phyloP scores from a whole-genome alignment of 2,888 invertebrate species.

The Eristalis arbustorum region DNA sequence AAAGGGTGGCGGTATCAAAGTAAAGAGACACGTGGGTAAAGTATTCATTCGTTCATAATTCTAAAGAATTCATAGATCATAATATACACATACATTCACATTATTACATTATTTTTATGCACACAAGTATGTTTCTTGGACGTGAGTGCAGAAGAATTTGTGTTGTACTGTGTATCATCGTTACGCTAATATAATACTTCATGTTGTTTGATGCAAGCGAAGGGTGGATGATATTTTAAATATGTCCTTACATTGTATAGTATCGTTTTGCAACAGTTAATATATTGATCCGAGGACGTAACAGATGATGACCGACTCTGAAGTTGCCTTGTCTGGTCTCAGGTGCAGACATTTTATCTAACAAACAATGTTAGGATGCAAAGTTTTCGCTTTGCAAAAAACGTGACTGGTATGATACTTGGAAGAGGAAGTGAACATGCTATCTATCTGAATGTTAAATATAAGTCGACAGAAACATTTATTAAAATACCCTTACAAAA shows the following conservation, averaged over 20 bases:
- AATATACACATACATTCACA: not conserved
- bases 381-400: constrained; percentile 40
- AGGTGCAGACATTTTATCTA: constrained; percentile 21
- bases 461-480: not conserved
- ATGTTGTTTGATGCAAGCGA: not conserved
- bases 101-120: not conserved
- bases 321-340: constrained; percentile 11
- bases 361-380: constrained; percentile 40
- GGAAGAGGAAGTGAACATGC: not conserved
- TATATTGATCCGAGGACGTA: constrained; percentile 30
- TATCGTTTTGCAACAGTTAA: constrained; percentile 9
- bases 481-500: not conserved
- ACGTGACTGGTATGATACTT: not conserved
- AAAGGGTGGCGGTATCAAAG: not conserved
- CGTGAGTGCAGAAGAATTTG: not conserved
- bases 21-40: not conserved
- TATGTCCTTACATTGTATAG: not conserved
- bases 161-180: not conserved
- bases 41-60: constrained; percentile 14
- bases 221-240: not conserved
- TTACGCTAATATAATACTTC: not conserved
- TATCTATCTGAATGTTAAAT: not conserved
- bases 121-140: not conserved
- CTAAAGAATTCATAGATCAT: constrained; percentile 22
- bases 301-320: constrained; percentile 55